phyloP scores from a whole-genome alignment of 2,797 vertebrate genomes.

The Rhinogobio ventralis region DNA sequence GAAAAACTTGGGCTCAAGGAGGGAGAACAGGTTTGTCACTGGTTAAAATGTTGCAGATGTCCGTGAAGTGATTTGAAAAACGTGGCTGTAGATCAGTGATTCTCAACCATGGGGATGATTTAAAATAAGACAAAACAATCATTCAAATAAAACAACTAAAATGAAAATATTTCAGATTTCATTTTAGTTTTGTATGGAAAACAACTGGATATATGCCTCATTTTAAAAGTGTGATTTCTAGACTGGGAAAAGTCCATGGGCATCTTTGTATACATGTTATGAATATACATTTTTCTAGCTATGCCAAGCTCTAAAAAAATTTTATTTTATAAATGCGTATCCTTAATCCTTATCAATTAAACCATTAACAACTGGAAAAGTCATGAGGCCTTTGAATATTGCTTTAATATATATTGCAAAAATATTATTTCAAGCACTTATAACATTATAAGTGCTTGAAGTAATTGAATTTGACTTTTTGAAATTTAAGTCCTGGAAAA shows the following conservation, averaged over 20 bases:
- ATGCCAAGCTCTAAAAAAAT: not conserved
- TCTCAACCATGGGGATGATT: not conserved
- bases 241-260: not conserved
- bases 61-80: not conserved
- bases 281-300: not conserved
- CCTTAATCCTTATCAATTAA: not conserved
- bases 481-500: too few relatives aligned
- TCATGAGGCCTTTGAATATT: not conserved
- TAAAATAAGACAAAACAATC: not conserved
- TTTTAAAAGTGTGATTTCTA: not conserved
- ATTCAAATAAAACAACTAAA: not conserved
- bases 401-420: too few relatives aligned
- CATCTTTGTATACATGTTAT: not conserved
- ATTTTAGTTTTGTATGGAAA: not conserved
- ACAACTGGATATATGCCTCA: not conserved
- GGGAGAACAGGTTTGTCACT: constrained; percentile 84
- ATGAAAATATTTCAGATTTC: not conserved
- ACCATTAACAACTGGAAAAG: not conserved
- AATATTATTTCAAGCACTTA: too few relatives aligned
- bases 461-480: too few relatives aligned
- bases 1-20: constrained; percentile 89
- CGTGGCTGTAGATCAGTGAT: not conserved
- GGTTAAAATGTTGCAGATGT: too few relatives aligned
- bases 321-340: not conserved
- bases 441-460: too few relatives aligned